Base-by-base conservation (phyloP, 2,797 vertebrate species). In the Lacerta viridis region DNA sequence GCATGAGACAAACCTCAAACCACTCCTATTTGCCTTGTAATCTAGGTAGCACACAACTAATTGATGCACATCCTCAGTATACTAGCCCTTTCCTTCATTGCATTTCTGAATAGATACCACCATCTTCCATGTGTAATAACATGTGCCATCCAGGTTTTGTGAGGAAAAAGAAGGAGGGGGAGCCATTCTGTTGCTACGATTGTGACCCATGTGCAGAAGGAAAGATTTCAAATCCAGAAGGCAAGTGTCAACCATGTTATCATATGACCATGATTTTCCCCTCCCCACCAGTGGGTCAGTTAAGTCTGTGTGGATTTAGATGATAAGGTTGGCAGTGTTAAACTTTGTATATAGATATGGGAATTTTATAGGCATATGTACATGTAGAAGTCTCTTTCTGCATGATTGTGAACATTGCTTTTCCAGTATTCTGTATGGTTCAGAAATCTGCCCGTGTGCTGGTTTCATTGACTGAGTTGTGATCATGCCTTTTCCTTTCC, bases 171-270 rank as follows among this genome's bases (percentile, higher is more conserved):
- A 79, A 79, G 46, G 77, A 79, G 6, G 77, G 77, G 15, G 46
- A 17, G 7, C 43, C 77, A 8, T 79, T 79, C 29, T 79, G 77
- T 55, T 79, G 77, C 46, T 79, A 79, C 29, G 29, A 50, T n/a
- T 79, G 77, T 79, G 46, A 17, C 17, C 46, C 15, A 18, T 79
- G 77, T 79, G 43, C 29, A 79, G 29, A 79, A 7, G 46, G 29
- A 17, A 79, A 79, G 46, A n/a, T 79, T 55, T 79, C 77, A n/a
- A 50, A 79, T n/a, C 46, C 29, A n/a, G 9, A 79, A n/a, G 77
- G 77, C 46, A 55, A 29, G 33, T 39, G 17, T 74, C 33, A 18
- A 64, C 61, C 61, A 64, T 23, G 20, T 23, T 64, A 23, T 64
- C 61, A 5, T 6, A 61, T 20, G 36, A 75, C 18, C 7, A 41